Evolutionary conservation across 2,797 vertebrate species (phyloP).

Genomic region (Acridotheres tristis): DNA sequence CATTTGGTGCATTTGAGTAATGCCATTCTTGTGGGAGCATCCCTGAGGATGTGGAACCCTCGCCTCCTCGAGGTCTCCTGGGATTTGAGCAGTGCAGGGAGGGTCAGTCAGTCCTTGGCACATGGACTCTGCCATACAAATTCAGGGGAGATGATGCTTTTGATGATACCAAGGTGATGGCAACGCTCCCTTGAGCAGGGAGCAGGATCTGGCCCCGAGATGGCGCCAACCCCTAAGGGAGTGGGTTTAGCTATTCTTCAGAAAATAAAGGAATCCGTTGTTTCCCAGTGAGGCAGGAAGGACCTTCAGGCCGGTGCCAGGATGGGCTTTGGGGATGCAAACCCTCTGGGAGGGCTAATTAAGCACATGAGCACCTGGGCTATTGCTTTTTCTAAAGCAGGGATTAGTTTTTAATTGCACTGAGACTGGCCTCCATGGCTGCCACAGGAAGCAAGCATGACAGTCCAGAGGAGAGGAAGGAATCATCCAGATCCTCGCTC

Average conservation of each 20-base stretch:
- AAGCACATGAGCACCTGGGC: background rate
- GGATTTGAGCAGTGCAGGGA: background rate
- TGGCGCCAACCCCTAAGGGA: background rate
- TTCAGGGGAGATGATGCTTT: background rate
- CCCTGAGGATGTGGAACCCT: background rate
- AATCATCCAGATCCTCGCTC: background rate
- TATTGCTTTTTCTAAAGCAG: background rate
- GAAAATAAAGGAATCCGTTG: background rate
- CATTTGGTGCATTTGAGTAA: background rate
- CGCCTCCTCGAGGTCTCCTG: background rate
- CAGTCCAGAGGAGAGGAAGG: background rate
- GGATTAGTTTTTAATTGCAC: constrained; percentile 19
- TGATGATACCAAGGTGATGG: background rate
- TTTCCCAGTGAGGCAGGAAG: background rate
- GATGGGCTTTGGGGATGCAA: background rate
- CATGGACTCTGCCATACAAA: fast-evolving
- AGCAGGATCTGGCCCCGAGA: background rate
- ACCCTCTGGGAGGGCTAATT: background rate
- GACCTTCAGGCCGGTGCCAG: background rate
- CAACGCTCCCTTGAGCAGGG: background rate
- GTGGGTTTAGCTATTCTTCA: background rate
- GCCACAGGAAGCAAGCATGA: background rate
- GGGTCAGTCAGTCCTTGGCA: background rate
- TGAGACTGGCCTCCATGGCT: background rate
- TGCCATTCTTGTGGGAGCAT: background rate